These are phyloP conservation scores for Chloroclysta siterata DNA, from an alignment of 2,888 invertebrate species.

Conservation along the genomic window DNA sequence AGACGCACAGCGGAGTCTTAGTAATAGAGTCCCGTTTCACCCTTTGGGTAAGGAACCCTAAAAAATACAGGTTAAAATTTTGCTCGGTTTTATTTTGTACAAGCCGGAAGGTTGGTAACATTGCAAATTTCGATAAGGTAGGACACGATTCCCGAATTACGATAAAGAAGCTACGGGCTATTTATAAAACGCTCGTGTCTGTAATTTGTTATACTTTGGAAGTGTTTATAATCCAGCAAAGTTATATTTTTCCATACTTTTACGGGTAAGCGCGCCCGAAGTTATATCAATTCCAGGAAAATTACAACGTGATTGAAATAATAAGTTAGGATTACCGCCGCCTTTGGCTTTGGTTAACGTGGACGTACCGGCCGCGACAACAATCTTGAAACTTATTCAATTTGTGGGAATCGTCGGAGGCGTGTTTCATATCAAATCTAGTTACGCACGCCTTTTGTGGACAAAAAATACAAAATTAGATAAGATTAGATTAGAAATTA, in stretches of 20 bases:
- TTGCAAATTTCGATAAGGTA: background rate
- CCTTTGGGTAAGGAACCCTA: too few species aligned
- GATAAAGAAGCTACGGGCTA: background rate
- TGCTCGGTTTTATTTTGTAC: too few species aligned
- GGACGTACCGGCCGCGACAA: slow-evolving; percentile 46
- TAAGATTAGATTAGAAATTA: too few species aligned
- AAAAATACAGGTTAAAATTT: too few species aligned
- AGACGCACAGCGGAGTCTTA: too few species aligned
- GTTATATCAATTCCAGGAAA: slow-evolving; percentile 49
- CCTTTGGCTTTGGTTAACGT: slow-evolving; percentile 49
- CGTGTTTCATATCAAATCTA: slow-evolving; percentile 40
- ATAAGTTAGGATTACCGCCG: slow-evolving; percentile 57
- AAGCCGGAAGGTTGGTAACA: background rate
- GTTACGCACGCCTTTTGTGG: slow-evolving; percentile 6
- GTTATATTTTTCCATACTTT: slow-evolving; percentile 40
- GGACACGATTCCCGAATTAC: background rate
- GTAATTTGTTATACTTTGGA: background rate
- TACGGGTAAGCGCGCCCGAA: slow-evolving; percentile 37
- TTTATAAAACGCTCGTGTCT: background rate
- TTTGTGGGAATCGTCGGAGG: slow-evolving; percentile 56
- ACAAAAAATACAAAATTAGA: too few species aligned
- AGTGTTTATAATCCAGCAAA: slow-evolving; percentile 15
- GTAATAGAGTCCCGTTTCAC: too few species aligned
- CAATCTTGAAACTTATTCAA: slow-evolving; percentile 66
- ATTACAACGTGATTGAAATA: slow-evolving; percentile 59